phyloP scores from a whole-genome alignment of 2,888 invertebrate species.

The Scrobipalpa costella region DNA sequence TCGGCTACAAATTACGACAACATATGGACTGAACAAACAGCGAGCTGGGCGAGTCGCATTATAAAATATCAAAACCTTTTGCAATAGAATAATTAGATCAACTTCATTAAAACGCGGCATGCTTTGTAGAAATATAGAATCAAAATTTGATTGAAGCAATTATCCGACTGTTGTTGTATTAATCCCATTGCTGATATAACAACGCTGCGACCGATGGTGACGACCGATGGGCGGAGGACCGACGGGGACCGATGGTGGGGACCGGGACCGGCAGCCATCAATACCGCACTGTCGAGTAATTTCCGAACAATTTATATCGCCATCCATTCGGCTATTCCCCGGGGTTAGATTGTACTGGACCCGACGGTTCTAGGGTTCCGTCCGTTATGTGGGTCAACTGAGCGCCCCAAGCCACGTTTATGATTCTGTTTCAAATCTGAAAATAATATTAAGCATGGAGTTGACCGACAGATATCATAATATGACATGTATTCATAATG shows the following conservation, averaged over 20 bases:
- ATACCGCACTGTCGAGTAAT: slow-evolving; percentile 17
- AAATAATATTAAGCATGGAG: no score
- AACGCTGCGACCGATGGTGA: background rate
- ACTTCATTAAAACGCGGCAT: background rate
- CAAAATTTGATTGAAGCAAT: background rate
- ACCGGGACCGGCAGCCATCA: background rate
- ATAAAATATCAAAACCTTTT: background rate
- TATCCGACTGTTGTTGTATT: background rate
- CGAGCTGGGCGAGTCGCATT: background rate
- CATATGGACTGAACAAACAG: slow-evolving; percentile 8
- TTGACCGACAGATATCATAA: no score
- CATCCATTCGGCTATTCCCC: slow-evolving; percentile 11
- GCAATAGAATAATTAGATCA: slow-evolving; percentile 1
- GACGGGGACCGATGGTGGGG: background rate
- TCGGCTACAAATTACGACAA: background rate
- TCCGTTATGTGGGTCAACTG: background rate
- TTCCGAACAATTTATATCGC: slow-evolving; percentile 16
- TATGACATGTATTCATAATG: no score
- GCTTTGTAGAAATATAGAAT: background rate
- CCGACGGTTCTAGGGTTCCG: slow-evolving; percentile 3
- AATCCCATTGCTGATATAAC: background rate
- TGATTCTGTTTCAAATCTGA: no score
- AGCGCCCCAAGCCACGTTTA: background rate
- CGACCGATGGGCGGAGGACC: background rate
- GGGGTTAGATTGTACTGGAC: slow-evolving; percentile 6